Evolutionary conservation across 2,888 invertebrate species (phyloP).

Genomic region (Ceriagrion tenellum): DNA sequence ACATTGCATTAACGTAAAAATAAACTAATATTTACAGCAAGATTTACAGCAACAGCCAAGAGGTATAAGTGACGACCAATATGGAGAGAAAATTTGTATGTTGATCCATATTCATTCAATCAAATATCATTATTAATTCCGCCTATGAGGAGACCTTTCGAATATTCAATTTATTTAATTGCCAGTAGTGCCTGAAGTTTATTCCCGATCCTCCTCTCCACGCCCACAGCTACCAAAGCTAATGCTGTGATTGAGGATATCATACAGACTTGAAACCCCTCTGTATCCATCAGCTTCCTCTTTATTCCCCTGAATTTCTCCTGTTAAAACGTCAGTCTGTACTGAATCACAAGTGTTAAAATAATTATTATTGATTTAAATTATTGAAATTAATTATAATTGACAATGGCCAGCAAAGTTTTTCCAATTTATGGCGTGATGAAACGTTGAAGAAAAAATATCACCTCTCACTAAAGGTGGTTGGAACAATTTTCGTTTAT

Average conservation of each 20-base stretch:
- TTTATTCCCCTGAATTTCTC: constrained; percentile 86
- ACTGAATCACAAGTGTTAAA: too few relatives aligned
- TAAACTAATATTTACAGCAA: constrained; percentile 54
- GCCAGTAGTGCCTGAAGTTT: constrained; percentile 69
- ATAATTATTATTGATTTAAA: too few relatives aligned
- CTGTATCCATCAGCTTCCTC: constrained; percentile 84
- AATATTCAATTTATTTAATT: constrained; percentile 10
- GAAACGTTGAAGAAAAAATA: too few relatives aligned
- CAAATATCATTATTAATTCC: constrained; percentile 40
- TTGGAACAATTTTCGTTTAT: too few relatives aligned
- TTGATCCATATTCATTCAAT: constrained; percentile 43
- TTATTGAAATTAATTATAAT: too few relatives aligned
- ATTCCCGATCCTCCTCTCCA: constrained; percentile 69
- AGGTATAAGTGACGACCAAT: constrained; percentile 41
- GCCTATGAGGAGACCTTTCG: constrained; percentile 25
- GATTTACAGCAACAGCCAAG: constrained; percentile 46
- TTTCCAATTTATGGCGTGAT: too few relatives aligned
- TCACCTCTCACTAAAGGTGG: too few relatives aligned
- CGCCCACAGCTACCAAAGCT: constrained; percentile 81
- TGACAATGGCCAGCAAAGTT: too few relatives aligned
- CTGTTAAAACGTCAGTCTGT: constrained; percentile 74
- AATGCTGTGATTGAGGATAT: constrained; percentile 89
- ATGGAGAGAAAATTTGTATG: constrained; percentile 34
- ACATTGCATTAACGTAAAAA: constrained; percentile 36
- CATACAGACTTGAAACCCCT: constrained; percentile 87